Conservation (phyloP, 2,113 vertebrate species). For the Crocuta crocuta region DNA sequence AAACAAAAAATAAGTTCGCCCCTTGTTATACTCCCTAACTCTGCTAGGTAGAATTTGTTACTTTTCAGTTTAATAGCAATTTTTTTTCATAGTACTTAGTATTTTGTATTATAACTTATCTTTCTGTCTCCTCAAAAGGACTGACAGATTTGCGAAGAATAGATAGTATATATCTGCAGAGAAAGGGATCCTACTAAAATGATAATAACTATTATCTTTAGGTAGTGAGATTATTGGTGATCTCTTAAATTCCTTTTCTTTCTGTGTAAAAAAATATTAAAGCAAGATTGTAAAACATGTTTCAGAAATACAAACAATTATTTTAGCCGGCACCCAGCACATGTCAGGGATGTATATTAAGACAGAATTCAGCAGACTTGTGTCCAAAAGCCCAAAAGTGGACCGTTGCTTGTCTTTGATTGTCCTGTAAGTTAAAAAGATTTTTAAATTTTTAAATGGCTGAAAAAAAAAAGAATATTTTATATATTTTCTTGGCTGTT, state of each 20-base stretch:
- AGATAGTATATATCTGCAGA: neutral
- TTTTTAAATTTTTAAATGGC: neutral
- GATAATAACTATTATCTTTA: neutral
- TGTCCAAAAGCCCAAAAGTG: no score
- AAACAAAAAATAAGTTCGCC: neutral
- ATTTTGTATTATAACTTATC: neutral
- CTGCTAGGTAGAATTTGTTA: constrained; percentile 28
- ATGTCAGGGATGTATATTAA: neutral
- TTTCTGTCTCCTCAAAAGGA: constrained; percentile 9
- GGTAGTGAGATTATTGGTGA: neutral
- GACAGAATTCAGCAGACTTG: neutral
- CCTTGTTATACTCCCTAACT: constrained; percentile 1
- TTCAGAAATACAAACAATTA: neutral
- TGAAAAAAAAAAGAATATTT: neutral
- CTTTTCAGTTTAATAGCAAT: neutral
- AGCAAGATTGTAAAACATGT: neutral
- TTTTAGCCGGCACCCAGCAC: neutral
- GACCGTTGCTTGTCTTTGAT: neutral
- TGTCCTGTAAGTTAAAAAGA: neutral
- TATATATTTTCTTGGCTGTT: neutral
- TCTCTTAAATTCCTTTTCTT: neutral
- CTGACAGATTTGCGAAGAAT: neutral
- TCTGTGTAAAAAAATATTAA: neutral
- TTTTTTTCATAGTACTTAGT: constrained; percentile 11
- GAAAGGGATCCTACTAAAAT: neutral